Conservation (phyloP, 2,888 invertebrate genomes). For the Tanypteryx hageni region DNA sequence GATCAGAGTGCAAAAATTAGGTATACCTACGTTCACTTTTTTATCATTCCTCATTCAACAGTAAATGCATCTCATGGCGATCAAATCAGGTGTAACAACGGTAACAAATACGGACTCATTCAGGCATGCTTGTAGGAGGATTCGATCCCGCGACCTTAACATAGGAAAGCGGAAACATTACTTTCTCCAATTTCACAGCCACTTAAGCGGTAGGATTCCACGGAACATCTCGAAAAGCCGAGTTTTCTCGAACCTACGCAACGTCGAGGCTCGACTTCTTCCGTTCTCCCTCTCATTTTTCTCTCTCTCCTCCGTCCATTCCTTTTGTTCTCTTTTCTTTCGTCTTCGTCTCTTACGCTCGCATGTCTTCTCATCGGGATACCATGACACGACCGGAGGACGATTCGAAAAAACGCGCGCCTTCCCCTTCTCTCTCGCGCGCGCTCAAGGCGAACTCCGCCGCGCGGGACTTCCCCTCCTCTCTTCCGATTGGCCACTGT, state of each 20-base stretch:
- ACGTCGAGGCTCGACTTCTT: not conserved
- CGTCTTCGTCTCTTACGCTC: constrained; percentile 51
- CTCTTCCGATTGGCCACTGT: not conserved
- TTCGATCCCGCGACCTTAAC: not conserved
- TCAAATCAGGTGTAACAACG: too few species aligned
- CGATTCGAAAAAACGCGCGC: not conserved
- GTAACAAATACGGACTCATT: too few species aligned
- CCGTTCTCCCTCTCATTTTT: not conserved
- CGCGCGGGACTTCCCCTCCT: not conserved
- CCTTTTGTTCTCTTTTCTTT: constrained; percentile 35
- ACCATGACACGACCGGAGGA: constrained; percentile 39
- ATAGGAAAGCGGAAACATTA: not conserved
- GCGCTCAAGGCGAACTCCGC: not conserved
- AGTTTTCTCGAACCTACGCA: not conserved
- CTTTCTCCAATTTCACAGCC: not conserved
- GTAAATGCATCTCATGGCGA: too few species aligned
- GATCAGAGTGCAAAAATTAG: too few species aligned
- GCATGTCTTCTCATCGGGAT: constrained; percentile 39
- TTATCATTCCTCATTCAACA: too few species aligned
- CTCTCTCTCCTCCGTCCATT: not conserved
- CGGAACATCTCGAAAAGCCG: not conserved
- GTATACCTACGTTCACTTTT: too few species aligned
- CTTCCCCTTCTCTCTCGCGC: not conserved
- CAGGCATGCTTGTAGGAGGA: too few species aligned
- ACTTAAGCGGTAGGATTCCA: not conserved